Percentiles rank a stretch among this genome's conserved stretches.
phyloP scores from a whole-genome alignment of 2,113 vertebrate species.

The Ramphastos sulfuratus region DNA sequence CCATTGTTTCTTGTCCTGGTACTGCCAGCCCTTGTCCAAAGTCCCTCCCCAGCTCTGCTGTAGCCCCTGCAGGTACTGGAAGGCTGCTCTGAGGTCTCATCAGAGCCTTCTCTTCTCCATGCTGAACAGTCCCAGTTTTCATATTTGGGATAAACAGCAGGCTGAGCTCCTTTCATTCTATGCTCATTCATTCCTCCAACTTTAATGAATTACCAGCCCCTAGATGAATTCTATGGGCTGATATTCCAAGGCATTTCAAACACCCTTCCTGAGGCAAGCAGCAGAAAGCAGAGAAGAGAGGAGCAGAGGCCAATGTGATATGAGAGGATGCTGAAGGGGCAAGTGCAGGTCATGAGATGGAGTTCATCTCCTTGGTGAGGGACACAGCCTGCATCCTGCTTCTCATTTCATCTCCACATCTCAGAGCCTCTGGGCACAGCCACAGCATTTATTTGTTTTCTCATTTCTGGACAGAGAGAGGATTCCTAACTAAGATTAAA shows the following conservation, averaged over 20 bases:
- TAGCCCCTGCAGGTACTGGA: too few species aligned
- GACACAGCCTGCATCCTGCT: conserved; percentile 35
- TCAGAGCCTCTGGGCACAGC: not conserved
- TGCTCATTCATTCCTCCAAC: not conserved
- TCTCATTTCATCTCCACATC: conserved; percentile 53
- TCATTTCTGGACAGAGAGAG: not conserved
- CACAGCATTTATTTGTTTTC: conserved; percentile 56
- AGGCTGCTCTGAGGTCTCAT: too few species aligned
- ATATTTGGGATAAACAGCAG: not conserved
- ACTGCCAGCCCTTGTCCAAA: too few species aligned
- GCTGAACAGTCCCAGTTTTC: too few species aligned
- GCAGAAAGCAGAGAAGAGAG: not conserved
- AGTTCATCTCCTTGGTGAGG: conserved; percentile 43
- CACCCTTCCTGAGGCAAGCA: not conserved
- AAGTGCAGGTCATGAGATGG: conserved; percentile 11
- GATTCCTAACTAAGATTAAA: conserved; percentile 41
- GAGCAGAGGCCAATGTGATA: not conserved
- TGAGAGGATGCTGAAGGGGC: conserved; percentile 18
- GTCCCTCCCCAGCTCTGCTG: too few species aligned
- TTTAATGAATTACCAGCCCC: conserved; percentile 10
- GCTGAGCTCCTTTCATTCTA: not conserved
- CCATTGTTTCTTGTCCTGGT: too few species aligned
- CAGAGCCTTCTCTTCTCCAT: too few species aligned
- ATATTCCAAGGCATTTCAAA: conserved; percentile 8
- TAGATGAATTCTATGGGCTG: conserved; percentile 1